phyloP scores from a whole-genome alignment of 30 jellyfish, hydroid and myxozoan genomes.

The Catostylus mosaicus region DNA sequence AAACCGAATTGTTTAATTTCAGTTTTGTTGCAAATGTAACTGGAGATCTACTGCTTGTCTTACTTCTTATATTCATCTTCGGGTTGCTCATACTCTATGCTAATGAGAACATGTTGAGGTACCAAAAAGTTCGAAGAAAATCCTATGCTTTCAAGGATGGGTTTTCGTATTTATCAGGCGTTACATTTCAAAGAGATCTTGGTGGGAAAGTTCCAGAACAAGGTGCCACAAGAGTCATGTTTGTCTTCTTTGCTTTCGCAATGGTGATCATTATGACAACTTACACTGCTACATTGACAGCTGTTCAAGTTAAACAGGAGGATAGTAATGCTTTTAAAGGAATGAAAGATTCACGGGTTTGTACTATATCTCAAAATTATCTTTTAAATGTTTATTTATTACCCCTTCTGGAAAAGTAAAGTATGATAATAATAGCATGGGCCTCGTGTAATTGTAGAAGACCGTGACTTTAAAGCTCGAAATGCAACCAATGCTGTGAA shows the following conservation, averaged over 20 bases:
- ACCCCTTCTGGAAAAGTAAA: too few relatives aligned
- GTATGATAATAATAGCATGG: too few relatives aligned
- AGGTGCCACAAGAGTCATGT: conserved; percentile 65
- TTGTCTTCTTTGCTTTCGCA: conserved; percentile 71
- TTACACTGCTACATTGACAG: conserved; percentile 84
- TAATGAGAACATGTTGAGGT: conserved; percentile 11
- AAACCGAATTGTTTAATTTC: conserved; percentile 53
- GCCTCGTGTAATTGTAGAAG: too few relatives aligned
- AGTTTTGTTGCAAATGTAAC: conserved; percentile 39
- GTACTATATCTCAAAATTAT: too few relatives aligned
- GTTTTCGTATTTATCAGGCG: conserved; percentile 65
- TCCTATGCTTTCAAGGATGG: conserved; percentile 53
- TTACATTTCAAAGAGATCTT: conserved; percentile 78
- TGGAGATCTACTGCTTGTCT: conserved; percentile 21
- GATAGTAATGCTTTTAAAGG: conserved; percentile 43
- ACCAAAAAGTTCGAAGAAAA: not conserved
- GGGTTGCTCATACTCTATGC: conserved; percentile 31
- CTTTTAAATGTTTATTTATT: too few relatives aligned
- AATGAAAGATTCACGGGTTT: conserved; percentile 65
- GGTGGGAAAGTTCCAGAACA: conserved; percentile 80
- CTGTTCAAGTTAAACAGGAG: conserved; percentile 50
- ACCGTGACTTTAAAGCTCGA: too few relatives aligned
- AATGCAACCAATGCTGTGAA: too few relatives aligned
- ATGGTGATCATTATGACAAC: conserved; percentile 84
- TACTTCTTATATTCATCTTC: not conserved